phyloP scores from a whole-genome alignment of 2,888 invertebrate species.

The Meiosimyza platycephala region DNA sequence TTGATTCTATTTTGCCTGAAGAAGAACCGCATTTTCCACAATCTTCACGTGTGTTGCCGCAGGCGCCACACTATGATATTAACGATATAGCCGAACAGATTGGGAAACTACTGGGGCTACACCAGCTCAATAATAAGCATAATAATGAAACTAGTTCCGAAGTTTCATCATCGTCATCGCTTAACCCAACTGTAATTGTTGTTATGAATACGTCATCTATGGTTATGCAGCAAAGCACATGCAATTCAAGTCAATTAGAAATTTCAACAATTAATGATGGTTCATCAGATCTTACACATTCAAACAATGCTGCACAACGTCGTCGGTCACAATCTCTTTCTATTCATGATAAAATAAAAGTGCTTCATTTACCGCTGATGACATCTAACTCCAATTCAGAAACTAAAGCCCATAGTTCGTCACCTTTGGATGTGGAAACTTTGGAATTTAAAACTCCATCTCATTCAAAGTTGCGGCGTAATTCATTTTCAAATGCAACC shows the following conservation, averaged over 20 bases:
- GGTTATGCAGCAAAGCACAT: constrained; percentile 31
- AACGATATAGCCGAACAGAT: constrained; percentile 55
- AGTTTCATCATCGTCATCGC: constrained; percentile 3
- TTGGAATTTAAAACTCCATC: constrained; percentile 49
- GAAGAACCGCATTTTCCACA: constrained; percentile 35
- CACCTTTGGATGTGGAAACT: constrained; percentile 14
- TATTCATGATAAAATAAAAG: constrained; percentile 51
- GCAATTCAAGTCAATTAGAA: constrained; percentile 33
- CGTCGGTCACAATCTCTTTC: constrained; percentile 56
- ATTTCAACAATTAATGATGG: constrained; percentile 40
- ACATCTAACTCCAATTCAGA: constrained; percentile 24
- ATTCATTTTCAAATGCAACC: constrained; percentile 51
- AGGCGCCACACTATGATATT: constrained; percentile 43
- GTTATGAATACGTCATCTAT: constrained; percentile 50
- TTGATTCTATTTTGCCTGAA: constrained; percentile 43
- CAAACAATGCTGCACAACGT: constrained; percentile 34
- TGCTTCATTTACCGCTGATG: constrained; percentile 42
- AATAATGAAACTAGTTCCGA: constrained; percentile 37
- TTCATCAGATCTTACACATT: constrained; percentile 42
- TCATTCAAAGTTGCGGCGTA: constrained; percentile 46
- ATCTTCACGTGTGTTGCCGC: neutral
- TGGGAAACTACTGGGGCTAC: constrained; percentile 49
- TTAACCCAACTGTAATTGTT: constrained; percentile 56
- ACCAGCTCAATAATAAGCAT: constrained; percentile 36
- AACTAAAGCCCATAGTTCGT: constrained; percentile 5